A percentile compares a stretch with the other conserved stretches of the same genome.
Conservation (phyloP, 2,113 vertebrate species). For the Spilogale gracilis region DNA sequence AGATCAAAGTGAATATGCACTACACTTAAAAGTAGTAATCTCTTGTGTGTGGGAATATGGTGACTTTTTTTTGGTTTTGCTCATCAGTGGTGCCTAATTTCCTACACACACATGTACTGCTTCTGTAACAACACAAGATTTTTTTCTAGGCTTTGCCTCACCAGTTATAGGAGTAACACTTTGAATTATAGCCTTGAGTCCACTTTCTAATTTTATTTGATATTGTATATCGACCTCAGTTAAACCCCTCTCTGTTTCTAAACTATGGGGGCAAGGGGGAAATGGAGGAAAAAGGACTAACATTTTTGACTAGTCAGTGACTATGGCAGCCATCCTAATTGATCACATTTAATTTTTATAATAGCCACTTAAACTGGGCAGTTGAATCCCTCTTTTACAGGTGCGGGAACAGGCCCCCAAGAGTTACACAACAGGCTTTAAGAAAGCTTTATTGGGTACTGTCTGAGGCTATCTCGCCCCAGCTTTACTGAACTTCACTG, state of each 20-base stretch:
- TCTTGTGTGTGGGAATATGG: not conserved
- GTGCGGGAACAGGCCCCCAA: not conserved
- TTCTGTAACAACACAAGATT: not conserved
- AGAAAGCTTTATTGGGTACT: not conserved
- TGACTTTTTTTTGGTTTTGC: not conserved
- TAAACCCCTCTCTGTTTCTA: not conserved
- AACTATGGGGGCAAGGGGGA: not conserved
- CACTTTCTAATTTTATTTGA: constrained; percentile 54
- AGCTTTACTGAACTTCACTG: constrained; percentile 30
- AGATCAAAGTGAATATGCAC: not conserved
- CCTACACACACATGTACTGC: not conserved
- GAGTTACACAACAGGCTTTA: not conserved
- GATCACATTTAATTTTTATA: constrained; percentile 18
- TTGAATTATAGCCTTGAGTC: not conserved
- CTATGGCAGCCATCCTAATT: not conserved
- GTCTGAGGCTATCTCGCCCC: not conserved
- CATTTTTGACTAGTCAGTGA: not conserved
- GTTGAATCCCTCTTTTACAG: not conserved
- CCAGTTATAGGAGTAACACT: not conserved
- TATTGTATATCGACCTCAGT: not conserved
- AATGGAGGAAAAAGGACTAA: not conserved
- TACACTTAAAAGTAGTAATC: not conserved
- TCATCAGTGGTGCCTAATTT: not conserved
- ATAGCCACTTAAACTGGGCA: not conserved
- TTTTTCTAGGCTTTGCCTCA: constrained; percentile 22